These are phyloP conservation scores for Phoxinus phoxinus DNA, from an alignment of 2,113 vertebrate genomes.

Conservation along the genomic window DNA sequence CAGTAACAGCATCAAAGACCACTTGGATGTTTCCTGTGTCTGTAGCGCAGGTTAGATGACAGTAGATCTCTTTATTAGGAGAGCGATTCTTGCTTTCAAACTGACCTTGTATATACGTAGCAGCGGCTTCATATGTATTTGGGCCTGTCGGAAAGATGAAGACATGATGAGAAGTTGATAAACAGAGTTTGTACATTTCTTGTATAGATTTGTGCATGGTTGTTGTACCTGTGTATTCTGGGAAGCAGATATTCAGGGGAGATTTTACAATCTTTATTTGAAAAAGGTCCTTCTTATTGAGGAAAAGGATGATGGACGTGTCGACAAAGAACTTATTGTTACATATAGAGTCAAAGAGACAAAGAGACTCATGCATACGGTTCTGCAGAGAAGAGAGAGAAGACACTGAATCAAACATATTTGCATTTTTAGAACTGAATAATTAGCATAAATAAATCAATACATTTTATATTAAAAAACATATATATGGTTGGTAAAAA, in stretches of 20 bases:
- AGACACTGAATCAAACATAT: neutral
- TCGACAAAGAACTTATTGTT: constrained; percentile 99
- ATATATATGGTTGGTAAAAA: neutral
- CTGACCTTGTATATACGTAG: constrained; percentile 92
- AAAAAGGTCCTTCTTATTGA: constrained; percentile 99
- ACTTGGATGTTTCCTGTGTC: constrained; percentile 99
- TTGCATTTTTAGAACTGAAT: neutral
- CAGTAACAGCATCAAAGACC: constrained; percentile 97
- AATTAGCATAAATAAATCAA: neutral
- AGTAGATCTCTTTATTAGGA: constrained; percentile 94
- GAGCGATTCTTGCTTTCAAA: constrained; percentile 98
- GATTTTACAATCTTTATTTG: constrained; percentile 98
- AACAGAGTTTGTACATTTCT: neutral
- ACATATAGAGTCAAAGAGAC: constrained; percentile 99
- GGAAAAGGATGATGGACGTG: constrained; percentile 99
- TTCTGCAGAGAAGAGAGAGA: constrained; percentile 78
- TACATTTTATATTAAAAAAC: neutral
- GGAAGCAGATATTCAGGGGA: constrained; percentile 95
- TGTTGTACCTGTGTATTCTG: constrained; percentile 92
- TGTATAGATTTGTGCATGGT: neutral
- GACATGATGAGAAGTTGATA: neutral
- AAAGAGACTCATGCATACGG: constrained; percentile 99
- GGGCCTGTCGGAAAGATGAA: constrained; percentile 77
- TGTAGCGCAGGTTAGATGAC: constrained; percentile 96
- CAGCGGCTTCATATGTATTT: constrained; percentile 87